Conservation (phyloP, 2,797 vertebrate species). For the Podarcis siculus region DNA sequence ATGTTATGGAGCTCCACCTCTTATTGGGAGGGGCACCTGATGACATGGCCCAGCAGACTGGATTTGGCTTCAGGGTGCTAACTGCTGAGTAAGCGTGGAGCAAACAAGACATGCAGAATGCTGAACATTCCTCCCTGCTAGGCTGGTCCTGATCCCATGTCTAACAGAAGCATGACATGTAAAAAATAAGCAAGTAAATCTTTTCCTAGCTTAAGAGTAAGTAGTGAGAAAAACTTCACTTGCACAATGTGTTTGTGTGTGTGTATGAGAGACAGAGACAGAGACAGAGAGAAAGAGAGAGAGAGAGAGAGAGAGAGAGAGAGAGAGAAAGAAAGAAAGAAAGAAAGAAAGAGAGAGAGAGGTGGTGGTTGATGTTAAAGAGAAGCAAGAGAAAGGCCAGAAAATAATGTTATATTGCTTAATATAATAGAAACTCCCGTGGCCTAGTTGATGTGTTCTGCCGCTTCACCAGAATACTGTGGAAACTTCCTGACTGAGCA, state of each 20-base stretch:
- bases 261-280: too few species aligned
- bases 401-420: background rate
- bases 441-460: background rate
- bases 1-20: background rate
- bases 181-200: background rate
- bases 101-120: background rate
- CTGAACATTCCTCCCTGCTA: background rate
- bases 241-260: background rate
- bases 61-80: background rate
- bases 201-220: background rate
- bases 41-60: too few species aligned
- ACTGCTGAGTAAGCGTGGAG: background rate
- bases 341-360: rapidly evolving
- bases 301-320: too few species aligned
- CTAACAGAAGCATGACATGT: background rate
- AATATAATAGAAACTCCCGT: background rate
- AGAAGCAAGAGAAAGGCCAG: background rate
- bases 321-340: rapidly evolving
- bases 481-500: background rate
- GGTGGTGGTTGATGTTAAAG: background rate
- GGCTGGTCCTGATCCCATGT: background rate
- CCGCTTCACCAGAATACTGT: background rate
- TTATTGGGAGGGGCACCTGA: background rate
- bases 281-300: too few species aligned
- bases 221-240: background rate